Evolutionary conservation across 1,140 invertebrate species (phyloP).

Genomic region (Drosophila varians): DNA sequence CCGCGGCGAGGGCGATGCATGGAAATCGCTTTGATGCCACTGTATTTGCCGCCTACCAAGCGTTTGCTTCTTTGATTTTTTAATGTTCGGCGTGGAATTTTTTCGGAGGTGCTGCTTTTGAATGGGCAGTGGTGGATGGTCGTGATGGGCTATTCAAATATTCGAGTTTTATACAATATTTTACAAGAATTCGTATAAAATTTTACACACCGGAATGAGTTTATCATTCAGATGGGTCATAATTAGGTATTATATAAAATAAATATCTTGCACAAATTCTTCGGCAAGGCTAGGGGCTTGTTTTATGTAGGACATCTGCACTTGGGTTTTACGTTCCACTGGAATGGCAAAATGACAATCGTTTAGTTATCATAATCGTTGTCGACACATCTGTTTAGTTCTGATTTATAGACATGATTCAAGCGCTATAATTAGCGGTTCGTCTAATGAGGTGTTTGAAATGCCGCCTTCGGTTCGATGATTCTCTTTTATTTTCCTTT

Average conservation of each 20-base stretch:
- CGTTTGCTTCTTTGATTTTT: constrained; percentile 63
- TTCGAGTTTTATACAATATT: constrained; percentile 73
- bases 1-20: constrained; percentile 54
- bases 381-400: constrained; percentile 43
- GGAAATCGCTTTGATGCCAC: constrained; percentile 74
- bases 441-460: constrained; percentile 40
- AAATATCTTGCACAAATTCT: constrained; percentile 66
- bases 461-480: constrained; percentile 22
- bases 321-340: constrained; percentile 35
- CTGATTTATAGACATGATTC: constrained; percentile 65
- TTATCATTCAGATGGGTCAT: constrained; percentile 73
- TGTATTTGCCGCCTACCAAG: constrained; percentile 77
- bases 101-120: constrained; percentile 51
- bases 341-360: neutral
- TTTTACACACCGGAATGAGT: constrained; percentile 63
- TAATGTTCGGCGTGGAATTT: constrained; percentile 71
- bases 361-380: constrained; percentile 27
- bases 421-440: constrained; percentile 39
- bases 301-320: constrained; percentile 69
- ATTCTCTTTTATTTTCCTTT: neutral
- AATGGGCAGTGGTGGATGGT: constrained; percentile 54
- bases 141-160: constrained; percentile 74
- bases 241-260: constrained; percentile 66
- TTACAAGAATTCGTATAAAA: constrained; percentile 79
- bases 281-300: constrained; percentile 67